phyloP scores from a whole-genome alignment of 2,888 invertebrate species.

The Cerastoderma edule region DNA sequence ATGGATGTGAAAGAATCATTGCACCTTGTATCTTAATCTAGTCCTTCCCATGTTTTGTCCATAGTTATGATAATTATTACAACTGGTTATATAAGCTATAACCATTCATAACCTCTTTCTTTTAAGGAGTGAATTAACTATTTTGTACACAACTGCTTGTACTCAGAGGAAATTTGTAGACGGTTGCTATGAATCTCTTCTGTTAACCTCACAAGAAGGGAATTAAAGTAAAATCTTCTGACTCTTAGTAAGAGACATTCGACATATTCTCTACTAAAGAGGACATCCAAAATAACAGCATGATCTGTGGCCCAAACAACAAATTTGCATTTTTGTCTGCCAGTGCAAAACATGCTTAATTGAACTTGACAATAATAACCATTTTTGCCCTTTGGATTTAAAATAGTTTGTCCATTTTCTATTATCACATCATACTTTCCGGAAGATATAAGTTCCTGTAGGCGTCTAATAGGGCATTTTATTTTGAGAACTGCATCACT shows the following conservation, averaged over 20 bases:
- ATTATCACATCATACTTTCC: conserved; percentile 25
- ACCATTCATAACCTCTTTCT: no score
- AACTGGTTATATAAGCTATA: no score
- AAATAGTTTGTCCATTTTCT: not conserved
- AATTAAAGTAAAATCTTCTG: conserved; percentile 26
- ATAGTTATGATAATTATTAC: no score
- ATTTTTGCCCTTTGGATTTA: conserved; percentile 33
- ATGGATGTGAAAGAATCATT: no score
- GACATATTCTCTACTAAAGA: conserved; percentile 16
- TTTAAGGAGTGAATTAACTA: no score
- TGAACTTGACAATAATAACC: conserved; percentile 34
- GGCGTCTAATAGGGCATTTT: conserved; percentile 32
- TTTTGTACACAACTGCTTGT: conserved; percentile 10
- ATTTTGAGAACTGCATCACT: conserved; percentile 30
- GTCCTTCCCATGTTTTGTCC: no score
- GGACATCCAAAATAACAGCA: conserved; percentile 14
- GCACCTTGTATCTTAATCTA: no score
- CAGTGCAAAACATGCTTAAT: conserved; percentile 28
- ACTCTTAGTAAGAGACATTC: conserved; percentile 9
- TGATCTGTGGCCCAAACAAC: conserved; percentile 26
- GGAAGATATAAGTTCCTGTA: not conserved
- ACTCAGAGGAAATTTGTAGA: conserved; percentile 3
- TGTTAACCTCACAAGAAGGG: conserved; percentile 10
- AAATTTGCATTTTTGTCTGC: conserved; percentile 27
- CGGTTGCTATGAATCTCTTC: conserved; percentile 22